Evolutionary conservation across 2,113 vertebrate species (phyloP).

Genomic region (Coracopsis vasa): DNA sequence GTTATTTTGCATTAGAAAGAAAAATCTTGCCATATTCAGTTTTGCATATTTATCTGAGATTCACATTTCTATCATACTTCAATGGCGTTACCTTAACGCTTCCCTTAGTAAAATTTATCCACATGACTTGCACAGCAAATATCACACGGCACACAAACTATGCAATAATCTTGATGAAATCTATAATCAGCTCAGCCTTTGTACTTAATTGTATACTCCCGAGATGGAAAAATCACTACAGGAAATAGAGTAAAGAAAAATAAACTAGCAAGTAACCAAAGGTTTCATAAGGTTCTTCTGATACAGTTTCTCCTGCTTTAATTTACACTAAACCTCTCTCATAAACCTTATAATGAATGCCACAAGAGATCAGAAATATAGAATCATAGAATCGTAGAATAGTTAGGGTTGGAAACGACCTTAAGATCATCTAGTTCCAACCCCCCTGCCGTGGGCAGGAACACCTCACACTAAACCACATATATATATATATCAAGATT

Average conservation of each 20-base stretch:
- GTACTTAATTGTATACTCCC: background rate
- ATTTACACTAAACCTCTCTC: background rate
- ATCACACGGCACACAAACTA: background rate
- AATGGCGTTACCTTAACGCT: background rate
- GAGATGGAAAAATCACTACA: background rate
- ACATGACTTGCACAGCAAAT: background rate
- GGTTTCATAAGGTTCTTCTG: background rate
- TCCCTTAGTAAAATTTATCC: background rate
- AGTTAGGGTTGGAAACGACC: too few relatives aligned
- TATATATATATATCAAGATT: background rate
- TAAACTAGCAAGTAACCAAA: background rate
- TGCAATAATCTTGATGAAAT: background rate
- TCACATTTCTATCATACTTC: background rate
- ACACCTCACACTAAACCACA: too few relatives aligned
- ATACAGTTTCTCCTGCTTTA: background rate
- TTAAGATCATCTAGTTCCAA: too few relatives aligned
- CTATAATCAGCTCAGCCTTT: background rate
- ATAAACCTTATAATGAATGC: background rate
- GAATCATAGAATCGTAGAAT: too few relatives aligned
- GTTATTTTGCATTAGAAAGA: background rate
- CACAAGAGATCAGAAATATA: background rate
- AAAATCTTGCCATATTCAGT: background rate
- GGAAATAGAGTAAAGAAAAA: background rate
- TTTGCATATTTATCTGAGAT: background rate
- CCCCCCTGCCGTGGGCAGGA: too few relatives aligned